Evolutionary conservation across 2,113 vertebrate genomes (phyloP), one percentile per base, ranked within the genome.

Genomic region (Chloropsis cyanopogon): DNA sequence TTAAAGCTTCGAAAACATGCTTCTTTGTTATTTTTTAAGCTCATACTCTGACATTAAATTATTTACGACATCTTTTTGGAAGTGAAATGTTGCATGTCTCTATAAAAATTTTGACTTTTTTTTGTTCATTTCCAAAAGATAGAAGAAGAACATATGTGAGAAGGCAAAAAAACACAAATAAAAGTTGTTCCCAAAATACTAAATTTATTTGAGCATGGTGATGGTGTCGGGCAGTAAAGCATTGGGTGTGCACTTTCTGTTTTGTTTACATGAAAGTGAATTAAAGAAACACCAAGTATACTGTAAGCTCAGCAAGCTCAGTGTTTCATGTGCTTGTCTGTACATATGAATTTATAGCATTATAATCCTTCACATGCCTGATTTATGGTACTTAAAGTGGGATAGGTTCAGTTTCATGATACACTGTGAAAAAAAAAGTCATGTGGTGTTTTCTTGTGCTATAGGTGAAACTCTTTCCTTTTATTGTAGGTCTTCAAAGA

Each of bases 21-120:
- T 91, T 33, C 70, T 95, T 88, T 87, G 23, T 77, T 96, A 39
- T 82, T 92, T 94, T 88, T 90, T 82, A 88, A 95, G 54, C 49
- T 93, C 0, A 0, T 86, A 35, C 35, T 88, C 83, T 69, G 47
- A 91, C 53, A 61, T 70, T 82, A 76, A 87, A 83, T 28, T 86
- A 87, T 93, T 95, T 92, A 95, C 0, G 1, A 83, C 85, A 71
- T 92, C 29, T 93, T 82, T 96, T 88, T 96, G 88, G 84, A 95
- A 82, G n/a, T 73, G 56, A 96, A 97, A 85, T 69, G 49, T 72
- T 95, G 66, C 59, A 59, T 82, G 54, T 81, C 59, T 81, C 89
- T 95, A 71, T 91, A 96, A 92, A 95, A 90, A 29, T 35, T 73
- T 54, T 41, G 41, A 37, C 1, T n/a, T 50, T 72, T 52, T 76